These are phyloP conservation scores for Mnemiopsis leidyi DNA, from an alignment of 37 sponge, comb jelly and placozoan species.

Conservation along the genomic window DNA sequence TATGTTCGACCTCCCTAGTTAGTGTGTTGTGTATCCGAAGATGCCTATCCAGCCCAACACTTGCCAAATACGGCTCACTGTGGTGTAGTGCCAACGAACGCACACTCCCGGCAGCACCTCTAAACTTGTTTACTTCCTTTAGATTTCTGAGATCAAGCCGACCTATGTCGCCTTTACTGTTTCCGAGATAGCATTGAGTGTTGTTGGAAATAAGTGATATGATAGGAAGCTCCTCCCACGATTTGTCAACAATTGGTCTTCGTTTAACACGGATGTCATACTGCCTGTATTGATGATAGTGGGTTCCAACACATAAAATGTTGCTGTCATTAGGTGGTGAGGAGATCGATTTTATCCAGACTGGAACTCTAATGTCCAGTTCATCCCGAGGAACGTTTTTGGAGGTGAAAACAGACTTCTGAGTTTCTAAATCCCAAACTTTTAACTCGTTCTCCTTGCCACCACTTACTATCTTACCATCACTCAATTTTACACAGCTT, in stretches of 20 bases:
- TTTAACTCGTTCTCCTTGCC: slow-evolving; percentile 58
- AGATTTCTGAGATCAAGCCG: neutral
- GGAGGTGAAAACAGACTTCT: slow-evolving; percentile 18
- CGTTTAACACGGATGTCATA: slow-evolving; percentile 15
- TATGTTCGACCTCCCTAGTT: neutral
- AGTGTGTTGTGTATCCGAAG: neutral
- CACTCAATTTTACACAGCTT: neutral
- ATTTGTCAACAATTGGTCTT: neutral
- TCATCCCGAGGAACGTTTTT: slow-evolving; percentile 59
- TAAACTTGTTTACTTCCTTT: neutral
- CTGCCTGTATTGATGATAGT: slow-evolving; percentile 13
- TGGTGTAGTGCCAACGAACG: neutral
- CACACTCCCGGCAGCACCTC: slow-evolving; percentile 37
- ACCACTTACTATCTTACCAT: neutral
- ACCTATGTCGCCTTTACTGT: slow-evolving; percentile 45
- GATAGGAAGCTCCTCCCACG: slow-evolving; percentile 46
- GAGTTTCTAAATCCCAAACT: slow-evolving; percentile 57
- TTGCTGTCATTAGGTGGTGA: neutral
- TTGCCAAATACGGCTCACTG: neutral
- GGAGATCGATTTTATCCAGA: slow-evolving; percentile 6
- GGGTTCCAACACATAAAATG: slow-evolving; percentile 42
- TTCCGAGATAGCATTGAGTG: neutral
- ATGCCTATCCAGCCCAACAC: slow-evolving; percentile 40
- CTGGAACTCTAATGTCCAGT: slow-evolving; percentile 35
- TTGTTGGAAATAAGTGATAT: neutral